A percentile compares a stretch with the other conserved stretches of the same genome.
Conservation (phyloP, 2,113 vertebrate genomes). For the Camelus bactrianus region DNA sequence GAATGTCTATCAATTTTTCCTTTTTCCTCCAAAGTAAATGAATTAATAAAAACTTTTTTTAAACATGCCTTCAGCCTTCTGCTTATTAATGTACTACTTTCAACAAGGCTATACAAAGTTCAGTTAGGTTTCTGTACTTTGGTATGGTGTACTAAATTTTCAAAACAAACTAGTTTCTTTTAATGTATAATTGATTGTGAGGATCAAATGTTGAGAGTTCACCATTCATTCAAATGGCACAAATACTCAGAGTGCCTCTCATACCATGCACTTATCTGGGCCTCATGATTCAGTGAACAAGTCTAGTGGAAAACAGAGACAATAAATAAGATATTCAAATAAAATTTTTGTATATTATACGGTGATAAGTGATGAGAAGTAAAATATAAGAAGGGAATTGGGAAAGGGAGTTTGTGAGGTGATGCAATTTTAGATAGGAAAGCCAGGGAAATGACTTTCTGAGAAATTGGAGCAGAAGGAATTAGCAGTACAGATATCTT, state of each 20-base stretch:
- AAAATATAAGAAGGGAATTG: neutral
- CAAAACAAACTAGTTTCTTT: neutral
- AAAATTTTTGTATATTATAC: neutral
- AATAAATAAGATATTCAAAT: neutral
- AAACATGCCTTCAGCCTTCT: neutral
- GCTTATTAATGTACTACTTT: neutral
- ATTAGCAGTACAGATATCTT: neutral
- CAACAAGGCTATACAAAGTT: neutral
- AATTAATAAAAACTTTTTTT: neutral
- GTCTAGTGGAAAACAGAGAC: neutral
- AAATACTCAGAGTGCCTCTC: neutral
- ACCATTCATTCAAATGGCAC: neutral
- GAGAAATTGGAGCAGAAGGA: neutral
- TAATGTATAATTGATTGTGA: neutral
- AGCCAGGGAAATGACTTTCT: rapidly evolving
- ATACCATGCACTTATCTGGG: neutral
- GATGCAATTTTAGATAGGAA: neutral
- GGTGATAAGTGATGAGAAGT: neutral
- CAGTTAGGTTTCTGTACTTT: neutral
- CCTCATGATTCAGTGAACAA: neutral
- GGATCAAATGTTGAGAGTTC: neutral
- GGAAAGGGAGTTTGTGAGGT: neutral
- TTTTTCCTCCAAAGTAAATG: neutral
- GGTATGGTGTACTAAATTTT: neutral
- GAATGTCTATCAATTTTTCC: neutral